phyloP scores from a whole-genome alignment of 1,140 invertebrate genomes.

The Anoplolepis gracilipes region DNA sequence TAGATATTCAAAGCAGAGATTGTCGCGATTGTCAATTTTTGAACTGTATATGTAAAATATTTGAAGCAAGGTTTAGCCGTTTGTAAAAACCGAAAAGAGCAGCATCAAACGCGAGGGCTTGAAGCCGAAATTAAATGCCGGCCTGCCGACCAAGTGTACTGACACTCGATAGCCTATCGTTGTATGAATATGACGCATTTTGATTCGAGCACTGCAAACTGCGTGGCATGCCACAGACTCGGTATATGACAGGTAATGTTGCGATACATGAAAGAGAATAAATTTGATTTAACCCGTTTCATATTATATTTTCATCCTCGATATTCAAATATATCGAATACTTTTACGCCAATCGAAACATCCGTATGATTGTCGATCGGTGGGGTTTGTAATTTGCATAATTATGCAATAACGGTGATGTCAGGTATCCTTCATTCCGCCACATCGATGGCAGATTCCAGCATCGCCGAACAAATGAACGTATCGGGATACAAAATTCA shows the following conservation, averaged over 20 bases:
- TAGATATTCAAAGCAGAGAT: background rate
- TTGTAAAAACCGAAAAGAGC: conserved; percentile 29
- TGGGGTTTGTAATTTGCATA: conserved; percentile 35
- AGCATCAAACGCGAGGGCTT: conserved; percentile 33
- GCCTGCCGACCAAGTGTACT: conserved; percentile 21
- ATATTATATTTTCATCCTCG: conserved; percentile 54
- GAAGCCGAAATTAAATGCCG: conserved; percentile 52
- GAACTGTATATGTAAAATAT: conserved; percentile 9
- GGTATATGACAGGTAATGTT: conserved; percentile 45
- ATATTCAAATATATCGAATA: conserved; percentile 58
- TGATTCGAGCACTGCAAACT: conserved; percentile 42
- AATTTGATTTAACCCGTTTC: conserved; percentile 59
- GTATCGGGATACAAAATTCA: conserved; percentile 53
- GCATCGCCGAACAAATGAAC: conserved; percentile 45
- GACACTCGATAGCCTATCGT: conserved; percentile 39
- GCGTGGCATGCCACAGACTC: conserved; percentile 5
- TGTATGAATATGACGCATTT: conserved; percentile 53
- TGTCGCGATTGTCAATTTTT: background rate
- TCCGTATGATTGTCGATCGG: conserved; percentile 37
- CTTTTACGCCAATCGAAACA: conserved; percentile 55
- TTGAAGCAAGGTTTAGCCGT: conserved; percentile 12
- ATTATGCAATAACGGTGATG: conserved; percentile 59
- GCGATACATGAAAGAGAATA: conserved; percentile 29
- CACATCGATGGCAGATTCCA: conserved; percentile 38
- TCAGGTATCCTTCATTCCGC: conserved; percentile 39